phyloP scores from a whole-genome alignment of 2,888 invertebrate species.

The Chrysina gloriosa region DNA sequence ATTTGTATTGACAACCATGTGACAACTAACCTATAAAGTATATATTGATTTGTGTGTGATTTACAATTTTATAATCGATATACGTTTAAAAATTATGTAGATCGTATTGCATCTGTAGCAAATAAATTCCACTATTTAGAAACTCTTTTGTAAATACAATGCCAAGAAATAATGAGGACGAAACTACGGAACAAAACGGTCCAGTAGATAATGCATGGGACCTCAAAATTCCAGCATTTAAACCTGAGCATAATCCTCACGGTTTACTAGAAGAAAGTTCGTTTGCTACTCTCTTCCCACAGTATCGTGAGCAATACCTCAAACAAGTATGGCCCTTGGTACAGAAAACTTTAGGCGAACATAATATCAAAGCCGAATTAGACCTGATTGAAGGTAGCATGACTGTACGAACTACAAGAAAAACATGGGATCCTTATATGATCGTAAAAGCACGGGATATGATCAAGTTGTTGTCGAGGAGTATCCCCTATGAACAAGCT shows the following conservation, averaged over 20 bases:
- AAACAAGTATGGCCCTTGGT: constrained; percentile 96
- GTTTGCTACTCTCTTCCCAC: constrained; percentile 96
- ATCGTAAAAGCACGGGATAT: constrained; percentile 96
- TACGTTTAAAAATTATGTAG: too few species aligned
- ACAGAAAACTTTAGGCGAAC: constrained; percentile 83
- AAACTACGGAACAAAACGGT: constrained; percentile 62
- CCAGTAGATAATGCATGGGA: constrained; percentile 89
- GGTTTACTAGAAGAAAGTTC: constrained; percentile 93
- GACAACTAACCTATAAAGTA: too few species aligned
- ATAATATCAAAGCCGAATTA: constrained; percentile 85
- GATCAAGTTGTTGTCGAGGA: constrained; percentile 93
- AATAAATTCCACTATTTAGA: too few species aligned
- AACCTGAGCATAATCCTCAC: constrained; percentile 88
- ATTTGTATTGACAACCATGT: too few species aligned
- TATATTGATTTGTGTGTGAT: too few species aligned
- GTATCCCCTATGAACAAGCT: constrained; percentile 97
- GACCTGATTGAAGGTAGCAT: constrained; percentile 95
- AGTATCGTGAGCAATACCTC: constrained; percentile 96
- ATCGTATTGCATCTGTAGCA: too few species aligned
- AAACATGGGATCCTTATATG: constrained; percentile 99
- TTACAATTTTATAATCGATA: too few species aligned
- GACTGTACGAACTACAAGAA: constrained; percentile 92
- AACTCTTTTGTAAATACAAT: constrained; percentile 21
- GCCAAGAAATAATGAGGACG: constrained; percentile 52
- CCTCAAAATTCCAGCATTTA: constrained; percentile 88